Evolutionary conservation across 2,113 vertebrate genomes (phyloP), one percentile per base, ranked within the genome.

Genomic region (Dipodomys ordii): DNA sequence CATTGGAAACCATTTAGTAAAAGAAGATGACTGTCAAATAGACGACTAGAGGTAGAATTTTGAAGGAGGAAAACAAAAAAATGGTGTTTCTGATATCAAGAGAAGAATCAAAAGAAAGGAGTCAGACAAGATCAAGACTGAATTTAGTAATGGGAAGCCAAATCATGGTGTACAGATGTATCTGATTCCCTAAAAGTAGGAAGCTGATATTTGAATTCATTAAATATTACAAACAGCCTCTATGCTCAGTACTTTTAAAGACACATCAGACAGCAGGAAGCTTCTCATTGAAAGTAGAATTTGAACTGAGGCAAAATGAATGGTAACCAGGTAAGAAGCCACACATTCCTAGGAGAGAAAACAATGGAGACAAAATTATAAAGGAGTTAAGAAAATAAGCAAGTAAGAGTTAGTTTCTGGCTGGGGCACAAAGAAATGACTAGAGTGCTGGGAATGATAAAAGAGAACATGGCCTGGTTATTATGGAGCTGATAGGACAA

Each of bases 1-100:
- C 20, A 69, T 16, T 81, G 93, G 35, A 81, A 92, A 92, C 30
- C 44, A 80, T 64, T 65, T 96, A 35, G 28, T 92, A 87, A 44
- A 82, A 83, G 49, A 90, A 46, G 13, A 91, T 12, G 4, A 46
- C 77, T 57, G 3, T 77, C 69, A 88, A 67, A 92, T 67, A 91
- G 57, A 68, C 23, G 74, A 23, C 6, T 19, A 46, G 15, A 69
- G n/a, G 1, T 23, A 65, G 7, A 53, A 8, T 25, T 88, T 74
- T 88, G 32, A 12, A 92, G 9, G 39, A 23, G 62, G 64, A 78
- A 7, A 71, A 69, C 76, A 93, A 5, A 18, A 67, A 57, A 67
- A 30, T 86, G 32, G 13, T 71, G 22, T 91, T 92, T 77, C 44
- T 86, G 87, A 83, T 32, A 57, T 25, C 11, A 32, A 23, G 28